These are phyloP conservation scores for Prunella fulvescens DNA, from an alignment of 2,113 vertebrate genomes.

Conservation along the genomic window DNA sequence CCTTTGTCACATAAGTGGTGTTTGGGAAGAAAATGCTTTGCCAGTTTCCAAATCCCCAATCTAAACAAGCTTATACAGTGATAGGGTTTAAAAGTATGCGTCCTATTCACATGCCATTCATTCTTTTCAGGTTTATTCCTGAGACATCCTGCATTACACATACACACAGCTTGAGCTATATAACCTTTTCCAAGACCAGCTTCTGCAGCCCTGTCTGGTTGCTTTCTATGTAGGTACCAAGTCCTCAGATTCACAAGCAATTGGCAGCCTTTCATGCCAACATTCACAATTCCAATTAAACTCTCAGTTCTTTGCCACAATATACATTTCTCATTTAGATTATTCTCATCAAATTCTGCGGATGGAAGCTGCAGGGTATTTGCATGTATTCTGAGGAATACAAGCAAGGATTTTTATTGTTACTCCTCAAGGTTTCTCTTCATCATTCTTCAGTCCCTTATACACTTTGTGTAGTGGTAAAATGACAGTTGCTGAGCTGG, in stretches of 20 bases:
- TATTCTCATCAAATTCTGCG: background rate
- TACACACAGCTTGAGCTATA: background rate
- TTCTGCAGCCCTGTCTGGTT: background rate
- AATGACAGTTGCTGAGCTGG: constrained; percentile 2
- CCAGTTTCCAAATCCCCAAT: background rate
- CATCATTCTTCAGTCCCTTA: background rate
- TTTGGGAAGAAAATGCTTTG: background rate
- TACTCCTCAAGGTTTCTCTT: background rate
- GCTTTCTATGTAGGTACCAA: background rate
- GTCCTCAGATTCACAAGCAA: background rate
- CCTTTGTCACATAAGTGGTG: background rate
- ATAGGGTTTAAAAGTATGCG: background rate
- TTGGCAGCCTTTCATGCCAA: background rate
- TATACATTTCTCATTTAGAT: background rate
- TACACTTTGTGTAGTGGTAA: background rate
- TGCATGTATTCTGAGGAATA: background rate
- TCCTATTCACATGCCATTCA: background rate
- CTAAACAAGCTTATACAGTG: background rate
- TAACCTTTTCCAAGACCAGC: background rate
- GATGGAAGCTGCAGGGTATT: background rate
- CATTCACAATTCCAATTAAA: background rate
- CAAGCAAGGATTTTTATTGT: background rate
- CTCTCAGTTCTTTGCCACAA: background rate
- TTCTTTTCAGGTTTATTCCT: background rate
- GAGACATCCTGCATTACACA: background rate